These are phyloP conservation scores for Tipula confusa DNA, from an alignment of 2,888 invertebrate species.

Conservation along the genomic window DNA sequence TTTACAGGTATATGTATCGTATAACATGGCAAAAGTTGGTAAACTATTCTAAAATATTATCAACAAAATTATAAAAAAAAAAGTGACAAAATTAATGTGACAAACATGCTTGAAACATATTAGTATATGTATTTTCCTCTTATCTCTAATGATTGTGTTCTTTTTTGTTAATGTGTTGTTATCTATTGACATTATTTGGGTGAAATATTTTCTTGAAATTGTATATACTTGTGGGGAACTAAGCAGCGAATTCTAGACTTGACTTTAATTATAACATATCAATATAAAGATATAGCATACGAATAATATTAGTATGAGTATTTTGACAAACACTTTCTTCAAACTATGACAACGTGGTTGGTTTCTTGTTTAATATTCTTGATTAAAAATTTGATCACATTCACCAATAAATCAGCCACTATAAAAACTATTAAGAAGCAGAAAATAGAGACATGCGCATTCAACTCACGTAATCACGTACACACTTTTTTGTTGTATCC, in stretches of 20 bases:
- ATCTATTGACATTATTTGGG: background rate
- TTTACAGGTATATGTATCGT: background rate
- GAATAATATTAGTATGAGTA: too few species aligned
- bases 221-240: too few species aligned
- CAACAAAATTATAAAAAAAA: background rate
- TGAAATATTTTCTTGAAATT: background rate
- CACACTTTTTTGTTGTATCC: background rate
- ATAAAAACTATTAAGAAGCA: background rate
- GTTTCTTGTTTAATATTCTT: background rate
- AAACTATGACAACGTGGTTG: too few species aligned
- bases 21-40: background rate
- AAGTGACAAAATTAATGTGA: background rate
- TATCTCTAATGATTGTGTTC: background rate
- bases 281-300: too few species aligned
- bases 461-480: background rate
- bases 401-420: background rate
- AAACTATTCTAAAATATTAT: background rate
- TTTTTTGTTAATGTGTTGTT: background rate
- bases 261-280: too few species aligned
- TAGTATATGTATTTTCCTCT: too few species aligned
- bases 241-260: too few species aligned
- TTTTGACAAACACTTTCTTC: too few species aligned
- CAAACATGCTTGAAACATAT: background rate
- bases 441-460: background rate
- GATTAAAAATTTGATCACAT: background rate